These are phyloP conservation scores for Enteromius thamalakanensis DNA, from an alignment of 2,797 vertebrate genomes.

Conservation along the genomic window DNA sequence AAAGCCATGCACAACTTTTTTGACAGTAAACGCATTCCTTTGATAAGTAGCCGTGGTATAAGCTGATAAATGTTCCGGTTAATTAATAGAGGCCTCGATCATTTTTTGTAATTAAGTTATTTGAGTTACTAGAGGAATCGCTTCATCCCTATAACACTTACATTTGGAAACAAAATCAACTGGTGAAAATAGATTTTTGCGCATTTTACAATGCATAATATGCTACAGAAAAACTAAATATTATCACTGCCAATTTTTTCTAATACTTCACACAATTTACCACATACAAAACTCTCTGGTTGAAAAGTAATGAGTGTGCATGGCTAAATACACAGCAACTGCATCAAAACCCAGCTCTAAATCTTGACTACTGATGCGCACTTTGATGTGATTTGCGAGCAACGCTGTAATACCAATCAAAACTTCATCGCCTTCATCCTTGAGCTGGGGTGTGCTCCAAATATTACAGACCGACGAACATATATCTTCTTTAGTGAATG, in stretches of 20 bases:
- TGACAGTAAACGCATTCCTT: too few species aligned
- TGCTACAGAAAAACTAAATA: not conserved
- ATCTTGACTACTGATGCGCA: conserved; percentile 5
- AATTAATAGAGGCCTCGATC: too few species aligned
- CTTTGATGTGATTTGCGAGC: conserved; percentile 33
- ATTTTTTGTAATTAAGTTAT: too few species aligned
- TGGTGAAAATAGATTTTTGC: not conserved
- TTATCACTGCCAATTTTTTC: not conserved
- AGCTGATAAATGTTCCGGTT: too few species aligned
- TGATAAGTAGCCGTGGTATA: too few species aligned
- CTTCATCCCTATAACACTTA: too few species aligned
- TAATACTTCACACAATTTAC: not conserved
- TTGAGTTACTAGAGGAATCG: too few species aligned
- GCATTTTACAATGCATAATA: not conserved
- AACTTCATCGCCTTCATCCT: conserved; percentile 45
- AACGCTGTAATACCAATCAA: conserved; percentile 14
- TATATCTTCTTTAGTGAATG: conserved; percentile 52
- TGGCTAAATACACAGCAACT: not conserved
- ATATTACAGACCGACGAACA: conserved; percentile 27
- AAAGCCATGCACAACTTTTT: too few species aligned
- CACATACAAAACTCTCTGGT: not conserved
- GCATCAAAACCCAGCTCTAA: not conserved
- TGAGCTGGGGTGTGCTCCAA: conserved; percentile 32
- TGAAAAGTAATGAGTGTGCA: not conserved
- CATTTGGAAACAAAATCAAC: not conserved